Percentiles rank a stretch among this genome's conserved stretches.
phyloP scores from a whole-genome alignment of 2,888 invertebrate genomes.

The Atethmia centrago region DNA sequence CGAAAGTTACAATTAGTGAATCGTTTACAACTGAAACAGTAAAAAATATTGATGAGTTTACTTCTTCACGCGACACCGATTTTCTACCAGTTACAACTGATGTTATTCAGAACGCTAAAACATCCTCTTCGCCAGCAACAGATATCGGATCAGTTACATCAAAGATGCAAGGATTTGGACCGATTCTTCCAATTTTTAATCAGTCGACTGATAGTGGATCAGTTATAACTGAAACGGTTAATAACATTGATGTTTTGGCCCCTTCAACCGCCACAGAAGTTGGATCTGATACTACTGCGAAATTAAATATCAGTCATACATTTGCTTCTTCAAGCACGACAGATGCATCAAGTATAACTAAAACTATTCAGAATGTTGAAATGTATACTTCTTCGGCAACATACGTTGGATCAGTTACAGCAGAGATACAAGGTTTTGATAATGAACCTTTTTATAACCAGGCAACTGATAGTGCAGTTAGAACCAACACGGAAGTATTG shows the following conservation, averaged over 20 bases:
- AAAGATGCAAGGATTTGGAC: background rate
- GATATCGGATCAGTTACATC: conserved; percentile 11
- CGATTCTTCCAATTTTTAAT: background rate
- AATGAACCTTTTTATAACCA: background rate
- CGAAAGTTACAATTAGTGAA: conserved; percentile 12
- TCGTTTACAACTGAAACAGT: conserved; percentile 18
- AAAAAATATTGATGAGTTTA: conserved; percentile 5
- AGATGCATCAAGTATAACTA: background rate
- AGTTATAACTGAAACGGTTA: conserved; percentile 19
- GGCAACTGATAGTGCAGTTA: conserved; percentile 5
- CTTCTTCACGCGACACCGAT: background rate
- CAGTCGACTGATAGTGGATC: background rate
- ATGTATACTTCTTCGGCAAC: background rate
- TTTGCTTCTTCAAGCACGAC: background rate
- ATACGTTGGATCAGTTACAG: conserved; percentile 1
- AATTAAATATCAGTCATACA: conserved; percentile 4
- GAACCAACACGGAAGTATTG: background rate
- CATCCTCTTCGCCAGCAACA: conserved; percentile 1
- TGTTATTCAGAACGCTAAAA: conserved; percentile 5
- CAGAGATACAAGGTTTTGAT: background rate
- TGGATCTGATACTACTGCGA: conserved; percentile 10
- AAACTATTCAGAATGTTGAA: background rate
- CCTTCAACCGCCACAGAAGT: background rate
- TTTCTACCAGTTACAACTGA: conserved; percentile 8
- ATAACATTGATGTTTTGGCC: background rate